Evolutionary conservation across 2,888 invertebrate species (phyloP).

Genomic region (Ganaspis brasiliensis): DNA sequence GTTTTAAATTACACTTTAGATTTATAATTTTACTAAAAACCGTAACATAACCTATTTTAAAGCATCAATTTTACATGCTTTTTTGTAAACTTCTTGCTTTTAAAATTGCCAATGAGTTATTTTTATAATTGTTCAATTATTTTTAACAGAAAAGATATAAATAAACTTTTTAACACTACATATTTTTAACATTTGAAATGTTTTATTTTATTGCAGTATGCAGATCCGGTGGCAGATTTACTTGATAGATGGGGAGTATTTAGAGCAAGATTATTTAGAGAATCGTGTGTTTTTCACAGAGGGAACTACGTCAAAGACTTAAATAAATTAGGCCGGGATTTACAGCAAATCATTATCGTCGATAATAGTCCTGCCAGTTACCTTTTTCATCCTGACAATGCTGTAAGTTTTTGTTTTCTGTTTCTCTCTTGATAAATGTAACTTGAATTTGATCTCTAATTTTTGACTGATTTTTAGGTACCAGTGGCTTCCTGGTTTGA

Average conservation of each 20-base stretch:
- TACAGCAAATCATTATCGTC: conserved; percentile 98
- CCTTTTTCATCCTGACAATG: conserved; percentile 99
- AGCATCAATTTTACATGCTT: no score
- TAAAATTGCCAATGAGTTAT: no score
- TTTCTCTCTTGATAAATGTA: no score
- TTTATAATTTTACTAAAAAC: no score
- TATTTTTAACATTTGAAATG: conserved; percentile 25
- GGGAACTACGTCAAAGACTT: conserved; percentile 99
- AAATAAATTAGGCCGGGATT: conserved; percentile 97
- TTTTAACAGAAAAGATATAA: no score
- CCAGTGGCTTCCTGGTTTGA: conserved; percentile 99
- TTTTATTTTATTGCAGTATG: conserved; percentile 86
- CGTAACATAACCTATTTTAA: no score
- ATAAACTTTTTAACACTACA: no score
- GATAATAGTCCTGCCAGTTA: conserved; percentile 99
- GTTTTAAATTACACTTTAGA: no score
- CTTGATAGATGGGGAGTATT: conserved; percentile 99
- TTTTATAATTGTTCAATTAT: no score
- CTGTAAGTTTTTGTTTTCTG: conserved; percentile 87
- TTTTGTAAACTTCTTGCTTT: no score
- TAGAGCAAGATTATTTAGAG: conserved; percentile 97
- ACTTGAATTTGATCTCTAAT: no score
- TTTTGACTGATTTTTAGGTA: conserved; percentile 84
- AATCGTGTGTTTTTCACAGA: conserved; percentile 99
- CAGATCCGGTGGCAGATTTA: conserved; percentile 99